phyloP scores from a whole-genome alignment of 2,888 invertebrate species.

The Andrena chrysosceles region DNA sequence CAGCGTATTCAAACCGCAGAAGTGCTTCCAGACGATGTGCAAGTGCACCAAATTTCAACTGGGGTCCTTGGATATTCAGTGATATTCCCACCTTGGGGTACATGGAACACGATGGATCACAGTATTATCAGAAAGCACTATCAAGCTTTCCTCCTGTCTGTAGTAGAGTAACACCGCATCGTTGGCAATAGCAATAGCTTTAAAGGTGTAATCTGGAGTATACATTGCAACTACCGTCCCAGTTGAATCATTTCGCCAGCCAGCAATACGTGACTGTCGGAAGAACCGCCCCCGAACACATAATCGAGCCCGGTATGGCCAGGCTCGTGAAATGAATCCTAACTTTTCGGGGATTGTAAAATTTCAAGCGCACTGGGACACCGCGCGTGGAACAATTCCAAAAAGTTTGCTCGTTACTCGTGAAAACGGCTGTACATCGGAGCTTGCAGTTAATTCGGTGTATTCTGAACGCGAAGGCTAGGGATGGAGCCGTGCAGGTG shows the following conservation, averaged over 20 bases:
- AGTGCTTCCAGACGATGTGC: slow-evolving; percentile 16
- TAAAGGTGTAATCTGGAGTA: not conserved
- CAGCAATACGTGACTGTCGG: slow-evolving; percentile 25
- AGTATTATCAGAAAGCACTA: too few species aligned
- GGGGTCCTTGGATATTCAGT: too few species aligned
- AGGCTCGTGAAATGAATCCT: slow-evolving; percentile 31
- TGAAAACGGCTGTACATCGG: slow-evolving; percentile 53
- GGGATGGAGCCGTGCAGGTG: not conserved
- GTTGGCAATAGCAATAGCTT: not conserved
- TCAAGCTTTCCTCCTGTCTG: too few species aligned
- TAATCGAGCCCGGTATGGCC: not conserved
- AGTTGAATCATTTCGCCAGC: slow-evolving; percentile 6
- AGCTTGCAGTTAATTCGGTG: slow-evolving; percentile 58
- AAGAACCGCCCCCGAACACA: not conserved
- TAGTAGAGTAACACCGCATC: too few species aligned
- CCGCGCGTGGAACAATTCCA: slow-evolving; percentile 46
- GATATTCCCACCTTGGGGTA: too few species aligned
- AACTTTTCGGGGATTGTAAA: slow-evolving; percentile 40
- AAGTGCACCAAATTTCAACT: slow-evolving; percentile 6
- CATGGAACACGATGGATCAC: too few species aligned
- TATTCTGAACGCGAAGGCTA: slow-evolving; percentile 11
- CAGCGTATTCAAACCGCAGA: slow-evolving; percentile 8
- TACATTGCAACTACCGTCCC: not conserved
- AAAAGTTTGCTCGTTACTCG: slow-evolving; percentile 68
- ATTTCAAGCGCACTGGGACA: slow-evolving; percentile 14